Evolutionary conservation across 2,888 invertebrate genomes (phyloP).

Genomic region (Ophion slaviceki): DNA sequence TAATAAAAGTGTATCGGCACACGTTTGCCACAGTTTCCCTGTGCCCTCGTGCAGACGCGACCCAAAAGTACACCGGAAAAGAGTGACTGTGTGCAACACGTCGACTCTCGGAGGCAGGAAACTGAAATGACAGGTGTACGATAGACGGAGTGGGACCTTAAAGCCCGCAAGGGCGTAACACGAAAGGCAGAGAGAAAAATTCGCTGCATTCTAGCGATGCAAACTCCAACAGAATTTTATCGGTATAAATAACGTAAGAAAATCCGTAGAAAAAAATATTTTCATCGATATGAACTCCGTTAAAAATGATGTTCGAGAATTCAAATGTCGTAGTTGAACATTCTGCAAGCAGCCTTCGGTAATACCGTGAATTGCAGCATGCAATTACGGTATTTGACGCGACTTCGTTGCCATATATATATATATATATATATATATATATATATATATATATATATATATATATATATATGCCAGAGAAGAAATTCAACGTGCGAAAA

Average conservation of each 20-base stretch:
- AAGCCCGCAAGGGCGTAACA: too few species aligned
- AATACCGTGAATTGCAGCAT: slow-evolving; percentile 7
- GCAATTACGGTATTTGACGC: slow-evolving; percentile 54
- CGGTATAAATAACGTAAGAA: background rate
- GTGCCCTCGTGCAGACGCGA: too few species aligned
- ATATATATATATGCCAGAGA: slow-evolving; percentile 20
- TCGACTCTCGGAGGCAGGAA: too few species aligned
- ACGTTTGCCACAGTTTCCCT: too few species aligned
- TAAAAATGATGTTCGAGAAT: background rate
- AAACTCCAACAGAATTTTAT: background rate
- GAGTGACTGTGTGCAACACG: too few species aligned
- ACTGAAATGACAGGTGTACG: too few species aligned
- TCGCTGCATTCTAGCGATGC: too few species aligned
- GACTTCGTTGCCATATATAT: slow-evolving; percentile 12
- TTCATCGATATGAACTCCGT: background rate
- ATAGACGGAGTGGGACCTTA: too few species aligned
- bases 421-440: background rate
- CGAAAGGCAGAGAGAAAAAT: too few species aligned
- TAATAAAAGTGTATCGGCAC: too few species aligned
- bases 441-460: too few species aligned
- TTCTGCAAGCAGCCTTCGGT: slow-evolving; percentile 18
- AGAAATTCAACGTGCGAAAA: slow-evolving; percentile 47
- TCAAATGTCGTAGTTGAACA: background rate
- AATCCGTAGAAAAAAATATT: background rate
- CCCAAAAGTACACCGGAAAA: too few species aligned